A percentile compares a stretch with the other conserved stretches of the same genome.
These are phyloP conservation scores for Stomorhina lunata DNA, from an alignment of 2,888 invertebrate genomes.

Conservation along the genomic window DNA sequence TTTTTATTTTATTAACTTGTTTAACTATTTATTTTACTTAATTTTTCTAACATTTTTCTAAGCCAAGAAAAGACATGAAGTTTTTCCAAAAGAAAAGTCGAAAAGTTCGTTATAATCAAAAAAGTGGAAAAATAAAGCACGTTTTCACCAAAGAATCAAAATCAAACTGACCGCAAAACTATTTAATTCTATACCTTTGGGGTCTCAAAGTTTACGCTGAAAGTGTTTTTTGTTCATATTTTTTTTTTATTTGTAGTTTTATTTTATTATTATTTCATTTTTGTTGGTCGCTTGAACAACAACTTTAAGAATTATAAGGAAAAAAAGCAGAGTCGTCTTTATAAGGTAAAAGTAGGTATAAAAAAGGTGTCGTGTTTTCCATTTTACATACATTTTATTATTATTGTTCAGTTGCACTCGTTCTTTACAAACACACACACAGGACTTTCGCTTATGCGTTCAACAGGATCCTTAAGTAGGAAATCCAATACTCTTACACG, in stretches of 20 bases:
- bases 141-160: conserved; percentile 65
- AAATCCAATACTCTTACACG: no score
- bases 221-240: background rate
- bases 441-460: conserved; percentile 16
- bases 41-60: background rate
- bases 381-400: conserved; percentile 45
- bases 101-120: conserved; percentile 51
- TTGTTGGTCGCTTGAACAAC: conserved; percentile 35
- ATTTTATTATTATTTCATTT: conserved; percentile 35
- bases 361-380: conserved; percentile 5
- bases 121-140: conserved; percentile 55
- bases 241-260: conserved; percentile 16
- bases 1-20: no score
- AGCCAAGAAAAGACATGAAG: conserved; percentile 11
- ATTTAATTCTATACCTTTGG: conserved; percentile 73
- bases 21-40: no score
- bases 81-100: conserved; percentile 4
- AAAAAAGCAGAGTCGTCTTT: background rate
- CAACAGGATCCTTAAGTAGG: conserved; percentile 51
- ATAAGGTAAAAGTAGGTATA: no score
- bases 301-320: conserved; percentile 48
- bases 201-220: conserved; percentile 55
- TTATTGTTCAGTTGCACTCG: conserved; percentile 58
- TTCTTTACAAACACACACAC: conserved; percentile 24
- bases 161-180: conserved; percentile 76